A percentile compares a stretch with the other conserved stretches of the same genome.
Evolutionary conservation across 2,113 vertebrate genomes (phyloP).

Genomic region (Philantomba maxwellii): DNA sequence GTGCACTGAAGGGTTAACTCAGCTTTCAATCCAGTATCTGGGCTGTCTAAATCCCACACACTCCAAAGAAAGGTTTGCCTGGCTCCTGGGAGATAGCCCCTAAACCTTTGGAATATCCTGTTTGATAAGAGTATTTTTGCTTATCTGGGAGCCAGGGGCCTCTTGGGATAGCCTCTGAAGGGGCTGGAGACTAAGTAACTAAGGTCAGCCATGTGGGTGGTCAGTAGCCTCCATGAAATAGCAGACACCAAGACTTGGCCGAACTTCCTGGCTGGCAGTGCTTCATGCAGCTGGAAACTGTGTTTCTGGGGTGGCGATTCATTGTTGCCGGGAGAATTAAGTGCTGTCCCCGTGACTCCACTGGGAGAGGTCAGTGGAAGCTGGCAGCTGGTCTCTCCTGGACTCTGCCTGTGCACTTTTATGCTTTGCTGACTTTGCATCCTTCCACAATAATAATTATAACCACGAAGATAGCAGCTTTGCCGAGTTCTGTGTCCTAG

Average conservation of each 20-base stretch:
- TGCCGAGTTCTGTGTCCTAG: neutral
- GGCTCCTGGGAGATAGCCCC: neutral
- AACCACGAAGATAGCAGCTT: neutral
- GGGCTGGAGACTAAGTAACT: neutral
- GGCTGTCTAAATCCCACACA: rapidly evolving
- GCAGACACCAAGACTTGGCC: neutral
- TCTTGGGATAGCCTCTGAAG: neutral
- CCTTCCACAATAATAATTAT: neutral
- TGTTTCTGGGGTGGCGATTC: neutral
- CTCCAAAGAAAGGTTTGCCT: neutral
- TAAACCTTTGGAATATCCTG: neutral
- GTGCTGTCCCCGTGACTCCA: neutral
- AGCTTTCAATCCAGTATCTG: neutral
- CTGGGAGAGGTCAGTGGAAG: neutral
- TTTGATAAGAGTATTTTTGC: neutral
- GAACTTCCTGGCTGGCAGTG: neutral
- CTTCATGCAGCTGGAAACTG: neutral
- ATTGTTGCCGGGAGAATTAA: too few species aligned
- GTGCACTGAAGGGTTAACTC: neutral
- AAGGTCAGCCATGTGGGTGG: neutral
- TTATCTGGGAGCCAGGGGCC: neutral
- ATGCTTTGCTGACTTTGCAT: neutral
- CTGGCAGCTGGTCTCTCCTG: neutral
- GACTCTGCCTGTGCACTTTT: neutral
- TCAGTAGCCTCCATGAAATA: neutral